Percentiles rank a stretch among this genome's conserved stretches.
Evolutionary conservation across 2,888 invertebrate genomes (phyloP).

Genomic region (Drosophila pullipes): DNA sequence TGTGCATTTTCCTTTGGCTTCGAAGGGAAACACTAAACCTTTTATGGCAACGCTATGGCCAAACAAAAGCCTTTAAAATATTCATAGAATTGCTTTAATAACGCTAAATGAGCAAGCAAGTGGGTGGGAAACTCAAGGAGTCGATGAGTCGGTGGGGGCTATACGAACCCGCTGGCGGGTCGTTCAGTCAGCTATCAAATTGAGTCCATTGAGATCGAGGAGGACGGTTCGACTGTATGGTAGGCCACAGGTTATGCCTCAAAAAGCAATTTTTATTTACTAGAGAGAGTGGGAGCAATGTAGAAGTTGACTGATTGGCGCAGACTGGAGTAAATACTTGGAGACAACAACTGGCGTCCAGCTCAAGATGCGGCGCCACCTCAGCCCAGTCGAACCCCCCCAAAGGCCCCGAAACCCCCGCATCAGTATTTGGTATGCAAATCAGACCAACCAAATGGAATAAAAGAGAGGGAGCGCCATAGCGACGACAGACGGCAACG

Average conservation of each 20-base stretch:
- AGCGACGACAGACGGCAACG: conserved; percentile 34
- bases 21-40: conserved; percentile 72
- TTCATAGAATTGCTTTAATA: conserved; percentile 79
- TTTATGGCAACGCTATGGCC: conserved; percentile 51
- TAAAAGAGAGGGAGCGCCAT: conserved; percentile 29
- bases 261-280: conserved; percentile 75
- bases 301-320: conserved; percentile 67
- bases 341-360: conserved; percentile 35
- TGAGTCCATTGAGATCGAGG: conserved; percentile 52
- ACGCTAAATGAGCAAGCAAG: conserved; percentile 69
- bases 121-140: not conserved
- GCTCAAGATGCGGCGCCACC: conserved; percentile 21
- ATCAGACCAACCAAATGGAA: conserved; percentile 53
- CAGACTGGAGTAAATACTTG: conserved; percentile 63
- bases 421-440: conserved; percentile 67
- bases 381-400: not conserved
- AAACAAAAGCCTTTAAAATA: conserved; percentile 74
- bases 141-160: not conserved
- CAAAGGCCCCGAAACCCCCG: not conserved
- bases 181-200: conserved; percentile 68
- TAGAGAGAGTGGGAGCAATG: conserved; percentile 1
- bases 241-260: conserved; percentile 70
- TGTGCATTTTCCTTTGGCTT: conserved; percentile 39
- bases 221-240: not conserved
- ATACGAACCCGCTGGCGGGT: conserved; percentile 20